Evolutionary conservation across 1,140 invertebrate genomes (phyloP).

Genomic region (Drosophila ohnishii): DNA sequence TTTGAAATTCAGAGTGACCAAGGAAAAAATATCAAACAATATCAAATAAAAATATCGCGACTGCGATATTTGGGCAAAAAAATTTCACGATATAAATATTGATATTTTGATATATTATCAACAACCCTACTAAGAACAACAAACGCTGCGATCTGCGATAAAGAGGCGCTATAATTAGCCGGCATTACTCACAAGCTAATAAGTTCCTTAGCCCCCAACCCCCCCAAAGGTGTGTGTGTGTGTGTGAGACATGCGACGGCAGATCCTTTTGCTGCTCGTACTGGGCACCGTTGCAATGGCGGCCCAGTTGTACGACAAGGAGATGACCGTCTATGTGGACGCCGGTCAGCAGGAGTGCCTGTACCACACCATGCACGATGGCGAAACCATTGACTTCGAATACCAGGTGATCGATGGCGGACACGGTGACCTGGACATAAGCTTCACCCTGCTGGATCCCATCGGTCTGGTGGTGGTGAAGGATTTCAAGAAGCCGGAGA

Average conservation of each 20-base stretch:
- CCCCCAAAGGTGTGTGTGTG: neutral
- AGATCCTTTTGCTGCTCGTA: neutral
- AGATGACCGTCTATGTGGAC: constrained; percentile 89
- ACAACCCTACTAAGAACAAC: constrained; percentile 4
- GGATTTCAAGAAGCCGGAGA: constrained; percentile 89
- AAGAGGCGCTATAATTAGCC: constrained; percentile 16
- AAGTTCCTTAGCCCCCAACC: neutral
- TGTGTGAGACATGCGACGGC: neutral
- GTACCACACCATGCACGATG: constrained; percentile 85
- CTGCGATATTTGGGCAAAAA: no score
- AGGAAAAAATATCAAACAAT: no score
- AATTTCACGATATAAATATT: no score
- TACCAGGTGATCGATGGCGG: constrained; percentile 91
- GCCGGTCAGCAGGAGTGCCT: constrained; percentile 88
- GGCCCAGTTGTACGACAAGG: constrained; percentile 84
- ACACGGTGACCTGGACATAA: constrained; percentile 91
- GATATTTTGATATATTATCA: no score
- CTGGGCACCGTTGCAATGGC: neutral
- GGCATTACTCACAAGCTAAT: constrained; percentile 8
- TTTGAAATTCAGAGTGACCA: no score
- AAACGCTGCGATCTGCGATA: constrained; percentile 19
- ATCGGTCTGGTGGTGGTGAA: constrained; percentile 86
- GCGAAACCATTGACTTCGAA: constrained; percentile 88
- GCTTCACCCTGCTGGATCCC: constrained; percentile 87
- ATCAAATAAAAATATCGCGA: no score